Conservation (phyloP, 2,797 vertebrate genomes). For the Coregonus suidteri region DNA sequence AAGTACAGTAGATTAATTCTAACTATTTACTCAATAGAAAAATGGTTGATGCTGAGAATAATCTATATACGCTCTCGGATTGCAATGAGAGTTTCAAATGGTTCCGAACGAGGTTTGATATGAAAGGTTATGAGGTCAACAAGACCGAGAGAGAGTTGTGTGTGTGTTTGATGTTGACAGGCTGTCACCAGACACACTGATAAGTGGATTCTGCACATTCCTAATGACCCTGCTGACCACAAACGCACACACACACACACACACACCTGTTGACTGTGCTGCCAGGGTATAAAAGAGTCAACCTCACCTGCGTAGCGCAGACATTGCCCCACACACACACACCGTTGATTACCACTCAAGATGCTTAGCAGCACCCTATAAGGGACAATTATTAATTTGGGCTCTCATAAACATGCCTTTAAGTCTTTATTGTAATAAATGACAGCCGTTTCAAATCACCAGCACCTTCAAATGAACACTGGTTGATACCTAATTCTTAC, state of each 20-base stretch:
- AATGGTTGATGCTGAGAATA: background rate
- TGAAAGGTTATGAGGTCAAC: constrained; percentile 56
- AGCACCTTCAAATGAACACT: background rate
- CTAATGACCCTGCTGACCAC: constrained; percentile 8
- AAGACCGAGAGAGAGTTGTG: constrained; percentile 29
- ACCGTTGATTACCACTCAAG: constrained; percentile 31
- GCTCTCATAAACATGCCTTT: constrained; percentile 6
- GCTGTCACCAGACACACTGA: constrained; percentile 77
- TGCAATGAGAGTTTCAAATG: constrained; percentile 49
- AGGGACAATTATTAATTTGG: background rate
- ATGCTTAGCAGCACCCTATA: constrained; percentile 25
- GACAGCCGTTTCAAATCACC: background rate
- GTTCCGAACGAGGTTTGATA: constrained; percentile 57
- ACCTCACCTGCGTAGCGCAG: constrained; percentile 18
- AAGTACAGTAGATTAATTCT: background rate
- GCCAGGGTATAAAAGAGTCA: constrained; percentile 70
- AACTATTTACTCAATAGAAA: background rate
- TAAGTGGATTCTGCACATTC: constrained; percentile 84
- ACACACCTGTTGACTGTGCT: constrained; percentile 12
- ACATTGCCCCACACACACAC: constrained; percentile 8
- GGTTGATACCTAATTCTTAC: background rate
- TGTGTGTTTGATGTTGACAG: constrained; percentile 76
- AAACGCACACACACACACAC: too few relatives aligned
- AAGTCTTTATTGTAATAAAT: background rate
- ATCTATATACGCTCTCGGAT: constrained; percentile 38